These are phyloP conservation scores for Corythucha ciliata DNA, from an alignment of 2,888 invertebrate species.

Conservation along the genomic window DNA sequence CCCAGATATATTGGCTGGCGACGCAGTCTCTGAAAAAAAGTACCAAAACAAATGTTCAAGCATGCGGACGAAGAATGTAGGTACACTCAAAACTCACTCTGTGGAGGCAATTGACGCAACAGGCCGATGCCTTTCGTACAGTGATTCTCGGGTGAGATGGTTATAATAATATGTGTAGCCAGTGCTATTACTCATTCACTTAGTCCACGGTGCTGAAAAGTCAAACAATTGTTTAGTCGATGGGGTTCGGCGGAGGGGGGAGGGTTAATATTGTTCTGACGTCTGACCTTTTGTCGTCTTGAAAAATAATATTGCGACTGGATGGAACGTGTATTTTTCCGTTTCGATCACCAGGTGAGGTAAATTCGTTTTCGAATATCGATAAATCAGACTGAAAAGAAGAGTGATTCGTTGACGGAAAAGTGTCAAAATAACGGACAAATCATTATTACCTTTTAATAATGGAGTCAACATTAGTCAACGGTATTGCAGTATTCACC, in stretches of 20 bases:
- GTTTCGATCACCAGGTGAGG: constrained; percentile 24
- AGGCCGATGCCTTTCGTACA: too few species aligned
- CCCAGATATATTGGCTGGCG: constrained; percentile 40
- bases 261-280: not conserved
- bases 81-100: too few species aligned
- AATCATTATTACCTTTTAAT: constrained; percentile 7
- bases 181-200: constrained; percentile 41
- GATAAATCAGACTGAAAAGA: constrained; percentile 8
- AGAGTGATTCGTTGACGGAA: not conserved
- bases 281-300: constrained; percentile 55
- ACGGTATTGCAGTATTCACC: constrained; percentile 14
- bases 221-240: constrained; percentile 20
- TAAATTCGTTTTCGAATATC: constrained; percentile 11
- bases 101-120: too few species aligned
- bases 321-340: constrained; percentile 46
- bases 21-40: constrained; percentile 40
- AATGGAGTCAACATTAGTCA: constrained; percentile 5
- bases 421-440: not conserved
- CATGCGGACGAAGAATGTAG: too few species aligned
- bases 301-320: constrained; percentile 51
- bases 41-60: too few species aligned
- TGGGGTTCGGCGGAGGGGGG: not conserved
- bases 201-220: constrained; percentile 44
- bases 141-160: too few species aligned
- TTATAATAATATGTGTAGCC: constrained; percentile 43